Percentiles rank a stretch among this genome's conserved stretches.
Evolutionary conservation across 1,140 invertebrate species (phyloP).

Genomic region (Araneus ventricosus): DNA sequence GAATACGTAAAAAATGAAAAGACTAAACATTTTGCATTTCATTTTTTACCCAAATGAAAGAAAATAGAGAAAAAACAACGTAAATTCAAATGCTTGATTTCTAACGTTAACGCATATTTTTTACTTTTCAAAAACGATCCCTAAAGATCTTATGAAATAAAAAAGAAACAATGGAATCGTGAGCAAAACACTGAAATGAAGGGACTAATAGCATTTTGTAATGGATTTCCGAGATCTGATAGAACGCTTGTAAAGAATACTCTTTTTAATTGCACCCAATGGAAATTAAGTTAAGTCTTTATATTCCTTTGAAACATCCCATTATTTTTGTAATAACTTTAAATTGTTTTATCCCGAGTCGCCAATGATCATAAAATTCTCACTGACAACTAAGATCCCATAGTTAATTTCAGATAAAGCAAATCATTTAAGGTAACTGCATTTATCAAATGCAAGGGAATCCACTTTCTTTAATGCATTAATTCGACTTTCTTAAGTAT

Average conservation of each 20-base stretch:
- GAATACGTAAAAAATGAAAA: too few relatives aligned
- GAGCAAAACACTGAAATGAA: constrained; percentile 26
- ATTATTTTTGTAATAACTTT: constrained; percentile 17
- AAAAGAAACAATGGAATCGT: constrained; percentile 8
- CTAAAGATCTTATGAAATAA: background rate
- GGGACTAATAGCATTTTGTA: constrained; percentile 58
- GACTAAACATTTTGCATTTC: too few relatives aligned
- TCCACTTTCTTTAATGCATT: constrained; percentile 32
- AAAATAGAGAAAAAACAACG: background rate
- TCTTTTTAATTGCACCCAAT: constrained; percentile 44
- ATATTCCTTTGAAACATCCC: background rate
- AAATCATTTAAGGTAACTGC: constrained; percentile 29
- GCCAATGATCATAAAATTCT: constrained; percentile 1
- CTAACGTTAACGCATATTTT: background rate
- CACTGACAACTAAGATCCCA: constrained; percentile 31
- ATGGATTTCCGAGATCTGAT: background rate
- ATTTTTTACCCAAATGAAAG: too few relatives aligned
- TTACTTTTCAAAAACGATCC: background rate
- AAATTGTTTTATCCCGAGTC: constrained; percentile 30
- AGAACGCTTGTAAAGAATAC: constrained; percentile 18
- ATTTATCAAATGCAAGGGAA: background rate
- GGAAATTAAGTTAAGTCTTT: constrained; percentile 31
- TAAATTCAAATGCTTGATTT: background rate
- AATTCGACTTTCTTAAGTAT: background rate
- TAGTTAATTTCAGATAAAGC: background rate